A percentile compares a stretch with the other conserved stretches of the same genome.
Conservation (phyloP, 2,888 invertebrate genomes). For the Cryptosula pallasiana region DNA sequence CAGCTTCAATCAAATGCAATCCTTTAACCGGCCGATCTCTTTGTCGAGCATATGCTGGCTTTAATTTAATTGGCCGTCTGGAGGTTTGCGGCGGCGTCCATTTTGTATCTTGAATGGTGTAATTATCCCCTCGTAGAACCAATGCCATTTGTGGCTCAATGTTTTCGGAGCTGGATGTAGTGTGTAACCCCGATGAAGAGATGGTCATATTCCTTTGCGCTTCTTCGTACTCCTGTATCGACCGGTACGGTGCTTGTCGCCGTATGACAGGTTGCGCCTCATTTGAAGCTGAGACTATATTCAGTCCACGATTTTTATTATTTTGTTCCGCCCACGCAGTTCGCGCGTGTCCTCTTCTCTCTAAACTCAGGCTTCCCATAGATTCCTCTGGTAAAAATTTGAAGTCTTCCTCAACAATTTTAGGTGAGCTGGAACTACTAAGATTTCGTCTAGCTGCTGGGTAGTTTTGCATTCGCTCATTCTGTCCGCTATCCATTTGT, state of each 20-base stretch:
- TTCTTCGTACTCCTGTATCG: constrained; percentile 21
- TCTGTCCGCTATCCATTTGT: too few relatives aligned
- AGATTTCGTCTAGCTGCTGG: too few relatives aligned
- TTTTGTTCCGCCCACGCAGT: neutral
- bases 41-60: too few relatives aligned
- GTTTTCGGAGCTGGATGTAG: neutral
- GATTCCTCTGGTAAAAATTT: neutral
- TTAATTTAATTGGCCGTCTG: too few relatives aligned
- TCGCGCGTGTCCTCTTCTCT: neutral
- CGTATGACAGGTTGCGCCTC: neutral
- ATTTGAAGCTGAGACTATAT: neutral
- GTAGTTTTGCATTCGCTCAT: too few relatives aligned
- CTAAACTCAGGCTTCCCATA: neutral
- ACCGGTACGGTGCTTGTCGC: neutral
- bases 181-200: neutral
- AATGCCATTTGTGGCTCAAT: neutral
- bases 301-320: neutral
- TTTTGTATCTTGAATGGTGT: neutral
- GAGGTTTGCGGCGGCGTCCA: too few relatives aligned
- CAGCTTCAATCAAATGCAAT: too few relatives aligned
- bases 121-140: neutral
- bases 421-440: neutral
- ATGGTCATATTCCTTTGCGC: neutral
- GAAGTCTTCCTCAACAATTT: neutral
- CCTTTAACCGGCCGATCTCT: too few relatives aligned